Base-by-base conservation (phyloP, 1,140 invertebrate genomes). In the Bombus confusus region DNA sequence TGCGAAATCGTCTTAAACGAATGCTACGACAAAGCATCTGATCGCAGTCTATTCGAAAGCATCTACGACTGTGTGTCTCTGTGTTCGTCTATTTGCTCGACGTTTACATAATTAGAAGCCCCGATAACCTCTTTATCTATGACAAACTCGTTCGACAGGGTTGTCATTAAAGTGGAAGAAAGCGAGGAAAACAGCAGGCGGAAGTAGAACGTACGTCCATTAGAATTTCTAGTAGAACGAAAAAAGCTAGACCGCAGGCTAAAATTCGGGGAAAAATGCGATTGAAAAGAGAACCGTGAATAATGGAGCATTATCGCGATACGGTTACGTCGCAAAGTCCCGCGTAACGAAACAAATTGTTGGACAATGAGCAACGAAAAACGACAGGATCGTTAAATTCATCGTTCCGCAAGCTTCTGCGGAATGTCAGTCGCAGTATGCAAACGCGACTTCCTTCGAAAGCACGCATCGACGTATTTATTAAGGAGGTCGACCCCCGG, bases 381-480 rank as follows among this genome's bases (percentile, higher is more conserved):
- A 31, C 15, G 34, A 25, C 4, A 22, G 9, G 28, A 9, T 18
- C 57, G 34, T 78, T 37, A 66, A 22, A 66, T 28, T 57, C 57
- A 37, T 59, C 71, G 75, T 80, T 52, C 47, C 52, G n/a, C 13
- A 5, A 1, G 34, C 13, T 59, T 66, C 25, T 3, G 9, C 37
- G 22, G 31, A 59, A 64, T 39, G 25, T 28, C n/a, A 28, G 31
- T 71, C 37, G 22, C 47, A 31, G 37, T 41, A 15, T 37, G 77
- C 64, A 83, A 80, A 83, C 72, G 75, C 69, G 66, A 78, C 74
- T 81, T 62, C 5, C 12, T 13, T 6, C 89, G 82, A 84, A 69
- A 69, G 89, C 66, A 86, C 66, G 75, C 80, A 43, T 84, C 75
- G 68, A 69, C 78, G 88, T 77, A 85, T 81, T 85, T 86, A 86